These are phyloP conservation scores for Diplogasteroides magnus DNA, from an alignment of 1,140 invertebrate species.

Conservation along the genomic window DNA sequence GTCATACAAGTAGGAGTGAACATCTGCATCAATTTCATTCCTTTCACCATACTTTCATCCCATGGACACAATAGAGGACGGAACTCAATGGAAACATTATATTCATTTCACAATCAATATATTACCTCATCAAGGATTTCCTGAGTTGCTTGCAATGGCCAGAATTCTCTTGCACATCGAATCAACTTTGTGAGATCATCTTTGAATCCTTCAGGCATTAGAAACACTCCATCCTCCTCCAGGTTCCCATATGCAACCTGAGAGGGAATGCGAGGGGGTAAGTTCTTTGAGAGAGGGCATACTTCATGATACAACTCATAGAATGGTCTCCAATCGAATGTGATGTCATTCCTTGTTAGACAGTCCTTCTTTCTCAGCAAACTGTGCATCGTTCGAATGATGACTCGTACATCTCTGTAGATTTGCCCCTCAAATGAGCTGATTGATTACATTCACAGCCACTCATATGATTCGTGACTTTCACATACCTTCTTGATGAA, in stretches of 20 bases:
- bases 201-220: conserved; percentile 62
- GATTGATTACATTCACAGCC: too few species aligned
- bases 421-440: conserved; percentile 65
- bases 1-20: conserved; percentile 68
- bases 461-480: too few species aligned
- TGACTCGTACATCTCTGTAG: conserved; percentile 67
- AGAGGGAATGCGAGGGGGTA: conserved; percentile 6
- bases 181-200: conserved; percentile 38
- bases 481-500: conserved; percentile 64
- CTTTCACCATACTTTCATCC: conserved; percentile 65
- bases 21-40: conserved; percentile 66
- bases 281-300: conserved; percentile 8
- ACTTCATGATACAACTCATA: conserved; percentile 64
- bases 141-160: conserved; percentile 69
- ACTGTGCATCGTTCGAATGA: conserved; percentile 57
- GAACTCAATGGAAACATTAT: conserved; percentile 27
- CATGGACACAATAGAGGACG: conserved; percentile 70
- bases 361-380: conserved; percentile 68
- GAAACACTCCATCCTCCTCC: conserved; percentile 52
- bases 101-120: conserved; percentile 9
- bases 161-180: conserved; percentile 62
- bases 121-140: conserved; percentile 78
- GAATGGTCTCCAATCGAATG: conserved; percentile 77
- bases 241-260: conserved; percentile 49
- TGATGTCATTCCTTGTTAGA: conserved; percentile 72